Evolutionary conservation across 1,140 invertebrate species (phyloP), one percentile per base, ranked within the genome.

Genomic region (Drosophila biarmipes): DNA sequence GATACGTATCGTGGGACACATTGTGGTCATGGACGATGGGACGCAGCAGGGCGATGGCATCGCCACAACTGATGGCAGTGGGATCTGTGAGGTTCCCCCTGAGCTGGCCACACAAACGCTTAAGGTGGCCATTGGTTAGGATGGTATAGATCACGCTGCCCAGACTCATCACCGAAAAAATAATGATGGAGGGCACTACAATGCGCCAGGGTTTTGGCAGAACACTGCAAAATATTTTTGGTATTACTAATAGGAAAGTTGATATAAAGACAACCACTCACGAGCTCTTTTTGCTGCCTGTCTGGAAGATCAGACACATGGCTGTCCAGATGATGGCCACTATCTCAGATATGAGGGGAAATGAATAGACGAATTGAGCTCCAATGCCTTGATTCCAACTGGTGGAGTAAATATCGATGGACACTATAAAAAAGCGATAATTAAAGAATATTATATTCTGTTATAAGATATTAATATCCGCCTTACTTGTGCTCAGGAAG

Each of bases 121-220:
- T 80, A 10, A 92, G 34, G 15, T 87, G 78, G 11, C 76, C 73
- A 48, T 90, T 85, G 27, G 86, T 91, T 14, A 90, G 53, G 59
- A 91, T 90, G 0, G 82, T 78, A 34, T 92, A 91, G 6, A 69
- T 49, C 0, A 80, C 51, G 37, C 85, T 91, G 8, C 72, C 54
- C 11, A 91, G 10, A 7, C 85, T 76, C 91, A 91, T 92, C 7
- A 91, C 46, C 6, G 80, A 67, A 21, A 91, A 92, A 4, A 92
- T 82, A 2, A 68, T 24, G 21, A 92, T 90, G 24, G 91, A 91
- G n/a, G 91, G 91, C 54, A 91, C 71, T 2, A 92, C 91, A 64
- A 92, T 92, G 38, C 90, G 89, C 91, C 91, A 92, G 2, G 90
- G 91, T 34, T 92, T 87, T 2, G 91, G 91, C 37, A 92, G 58